Base-by-base conservation (phyloP, 2,113 vertebrate species). In the Lepisosteus oculatus region DNA sequence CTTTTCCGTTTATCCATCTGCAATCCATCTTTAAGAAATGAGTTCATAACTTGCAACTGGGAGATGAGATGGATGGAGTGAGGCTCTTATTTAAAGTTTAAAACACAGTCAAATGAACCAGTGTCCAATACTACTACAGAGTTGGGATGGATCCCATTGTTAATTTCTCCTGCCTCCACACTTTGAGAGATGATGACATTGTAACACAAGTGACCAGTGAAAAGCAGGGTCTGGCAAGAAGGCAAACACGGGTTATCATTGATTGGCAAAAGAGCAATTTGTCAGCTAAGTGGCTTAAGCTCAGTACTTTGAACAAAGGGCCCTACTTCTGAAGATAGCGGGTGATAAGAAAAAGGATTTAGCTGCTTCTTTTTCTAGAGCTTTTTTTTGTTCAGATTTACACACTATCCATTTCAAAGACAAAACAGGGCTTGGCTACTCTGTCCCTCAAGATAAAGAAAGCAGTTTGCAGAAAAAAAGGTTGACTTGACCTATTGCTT, bases 251-350 rank as follows among this genome's bases (percentile, higher is more conserved):
- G 7, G 29, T 9, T 69, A 61, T 55, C 55, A 17, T 11, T 8
- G 59, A 7, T 72, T 56, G 11, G 56, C 8, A 8, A 62, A 51
- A 14, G 14, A 67, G 29, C 15, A 62, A 62, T 63, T 54, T 51
- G 56, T 43, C 44, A 6, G 11, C 66, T 62, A 68, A 67, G 15
- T 72, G 65, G 65, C 42, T 43, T 47, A 45, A 61, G 8, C 15
- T 41, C 6, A 3, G 42, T 29, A 43, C 65, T 67, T 8, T 43
- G 43, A 67, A 47, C 11, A 54, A 65, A 55, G 0, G 44, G 29
- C 6, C 29, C 3, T 13, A 29, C 29, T 29, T 29, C 29, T 29
- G 29, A 29, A 29, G 29, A 29, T 29, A 29, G 29, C 2, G 29
- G 29, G 29, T 29, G 29, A 29, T 29, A 29, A 29, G 15, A 67